Conservation (phyloP, 1,140 invertebrate genomes). For the Trachymyrmex septentrionalis region DNA sequence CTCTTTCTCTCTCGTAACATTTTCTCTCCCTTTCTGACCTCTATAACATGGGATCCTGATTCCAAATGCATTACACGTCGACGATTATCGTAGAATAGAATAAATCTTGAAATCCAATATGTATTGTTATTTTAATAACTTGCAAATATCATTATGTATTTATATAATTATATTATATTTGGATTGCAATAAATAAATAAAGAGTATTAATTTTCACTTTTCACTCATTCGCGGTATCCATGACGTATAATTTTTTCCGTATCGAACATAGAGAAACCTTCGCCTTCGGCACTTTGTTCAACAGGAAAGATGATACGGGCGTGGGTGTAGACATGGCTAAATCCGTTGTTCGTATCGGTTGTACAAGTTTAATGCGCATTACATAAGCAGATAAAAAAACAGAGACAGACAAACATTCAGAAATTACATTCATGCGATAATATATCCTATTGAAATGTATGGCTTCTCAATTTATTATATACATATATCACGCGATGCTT, state of each 20-base stretch:
- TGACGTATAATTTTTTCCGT: neutral
- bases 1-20: neutral
- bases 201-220: constrained; percentile 30
- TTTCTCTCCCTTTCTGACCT: constrained; percentile 28
- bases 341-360: constrained; percentile 33
- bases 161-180: constrained; percentile 2
- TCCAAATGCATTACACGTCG: neutral
- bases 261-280: constrained; percentile 16
- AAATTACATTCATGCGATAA: constrained; percentile 21
- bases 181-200: neutral
- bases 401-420: neutral
- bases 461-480: constrained; percentile 30
- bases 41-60: constrained; percentile 8
- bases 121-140: neutral
- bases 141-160: neutral
- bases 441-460: neutral
- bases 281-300: constrained; percentile 9
- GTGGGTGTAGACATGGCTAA: neutral
- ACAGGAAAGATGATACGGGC: constrained; percentile 28
- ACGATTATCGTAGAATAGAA: neutral
- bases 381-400: neutral
- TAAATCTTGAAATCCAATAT: neutral
- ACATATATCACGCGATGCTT: neutral
- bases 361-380: constrained; percentile 17
- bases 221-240: constrained; percentile 2